Base-by-base conservation (phyloP, 2,113 vertebrate species). In the Otolemur garnettii region DNA sequence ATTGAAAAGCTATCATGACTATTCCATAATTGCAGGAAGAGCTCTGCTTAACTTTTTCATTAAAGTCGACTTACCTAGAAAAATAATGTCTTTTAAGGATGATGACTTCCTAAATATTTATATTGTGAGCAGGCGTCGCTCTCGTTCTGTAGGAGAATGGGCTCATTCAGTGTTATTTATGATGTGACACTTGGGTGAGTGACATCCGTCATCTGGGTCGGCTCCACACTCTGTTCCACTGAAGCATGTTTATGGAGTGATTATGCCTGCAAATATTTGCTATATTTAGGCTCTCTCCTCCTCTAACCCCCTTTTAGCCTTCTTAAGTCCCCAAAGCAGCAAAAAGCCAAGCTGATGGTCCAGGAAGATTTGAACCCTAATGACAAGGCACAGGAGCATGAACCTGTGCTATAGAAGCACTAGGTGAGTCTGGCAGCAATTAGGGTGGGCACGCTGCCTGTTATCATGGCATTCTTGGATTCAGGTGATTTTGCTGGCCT, bases 61-160 rank as follows among this genome's bases (percentile, higher is more conserved):
- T 93, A 97, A 95, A 84, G 96, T 94, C 69, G 92, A 86, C 93
- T 74, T 95, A 91, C 92, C 94, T 96, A 95, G 96, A 96, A 98
- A 14, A 96, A 93, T 33, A 30, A 95, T 94, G 93, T 75, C 96
- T 93, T 97, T 45, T 72, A 91, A 86, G 95, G 84, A 82, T 35
- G 85, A 66, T 94, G 96, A 96, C 97, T 97, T 95, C 84, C 95
- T 98, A 96, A 97, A 98, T 97, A 98, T 96, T 97, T 90, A 87
- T 79, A 82, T 77, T 72, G 93, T 80, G 97, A 96, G 81, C 30
- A 38, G 97, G 94, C 87, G 28, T 78, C 11, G 2, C 89, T 79
- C 92, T 78, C 95, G 21, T 91, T 88, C 95, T 87, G 90, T 21
- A 24, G 95, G 96, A 80, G 24, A 96, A 94, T 13, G 89, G 95